Base-by-base conservation (phyloP, 2,888 invertebrate genomes). In the Lepidochrysops patricia region DNA sequence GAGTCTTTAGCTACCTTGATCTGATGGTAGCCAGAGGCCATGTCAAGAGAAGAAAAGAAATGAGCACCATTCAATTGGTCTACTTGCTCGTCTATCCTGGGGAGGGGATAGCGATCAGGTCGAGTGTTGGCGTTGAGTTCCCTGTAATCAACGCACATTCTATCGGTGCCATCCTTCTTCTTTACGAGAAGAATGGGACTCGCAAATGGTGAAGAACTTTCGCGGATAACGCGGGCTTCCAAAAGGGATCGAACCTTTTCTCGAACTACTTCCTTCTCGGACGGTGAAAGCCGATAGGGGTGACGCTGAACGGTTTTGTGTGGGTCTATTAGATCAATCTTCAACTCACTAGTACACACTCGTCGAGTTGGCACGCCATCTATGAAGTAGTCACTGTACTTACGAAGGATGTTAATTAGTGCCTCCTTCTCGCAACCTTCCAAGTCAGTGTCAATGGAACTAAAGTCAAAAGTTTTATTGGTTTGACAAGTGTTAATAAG, bases 71-170 rank as follows among this genome's bases (percentile, higher is more conserved):
- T 23, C 13, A 63, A 34, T 1, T 43, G 56, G 7, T 65, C 62
- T 7, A 62, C 15, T 12, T 62, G 62, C 6, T 62, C 62, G 1
- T 58, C 58, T 50, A 69, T 67, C 0, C 57, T 27, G 1, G 64
- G 68, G 1, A 66, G 50, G 0, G 63, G 68, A 26, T 62, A 69
- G 25, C 63, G 65, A 34, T 70, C 72, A 0, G 67, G 62, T 0
- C 60, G 65, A 0, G 70, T 72, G 7, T 70, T 68, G 0, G 66
- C 7, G 37, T 74, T 74, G 0, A 72, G 60, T n/a, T 68, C 68
- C 4, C 72, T 25, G 52, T 65, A 68, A 25, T 70, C 69, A 0
- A 68, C 66, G 12, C 67, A 69, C 56, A 71, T 63, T 19, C 68
- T 62, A 23, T 68, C 63, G 0, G 57, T 25, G 9, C 27, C 29